Percentiles rank a stretch among this genome's conserved stretches.
phyloP scores from a whole-genome alignment of 2,113 vertebrate genomes.

The Chionodraco myersi region DNA sequence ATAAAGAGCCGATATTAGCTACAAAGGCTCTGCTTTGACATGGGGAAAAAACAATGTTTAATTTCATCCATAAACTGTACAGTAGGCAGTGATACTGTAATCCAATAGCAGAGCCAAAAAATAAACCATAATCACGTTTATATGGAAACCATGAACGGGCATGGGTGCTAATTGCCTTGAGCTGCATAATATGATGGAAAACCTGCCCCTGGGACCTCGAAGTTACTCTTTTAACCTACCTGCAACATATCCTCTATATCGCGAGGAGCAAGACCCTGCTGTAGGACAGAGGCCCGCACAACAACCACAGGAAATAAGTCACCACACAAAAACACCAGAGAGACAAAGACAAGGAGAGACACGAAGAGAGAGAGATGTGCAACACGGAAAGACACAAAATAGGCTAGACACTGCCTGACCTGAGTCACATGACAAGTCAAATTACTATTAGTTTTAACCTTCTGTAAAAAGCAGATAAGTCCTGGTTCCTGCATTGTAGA shows the following conservation, averaged over 20 bases:
- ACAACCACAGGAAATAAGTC: slow-evolving; percentile 73
- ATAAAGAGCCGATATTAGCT: slow-evolving; percentile 62
- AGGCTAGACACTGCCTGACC: slow-evolving; percentile 39
- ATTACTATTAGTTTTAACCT: slow-evolving; percentile 19
- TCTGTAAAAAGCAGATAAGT: slow-evolving; percentile 1
- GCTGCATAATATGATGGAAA: slow-evolving; percentile 55
- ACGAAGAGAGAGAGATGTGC: slow-evolving; percentile 36
- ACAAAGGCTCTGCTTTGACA: slow-evolving; percentile 51
- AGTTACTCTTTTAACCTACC: slow-evolving; percentile 77
- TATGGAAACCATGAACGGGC: slow-evolving; percentile 57
- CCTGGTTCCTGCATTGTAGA: background rate
- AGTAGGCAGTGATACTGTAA: slow-evolving; percentile 48
- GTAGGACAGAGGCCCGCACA: slow-evolving; percentile 72
- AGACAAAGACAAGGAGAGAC: slow-evolving; percentile 59
- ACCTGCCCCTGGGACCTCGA: slow-evolving; percentile 51
- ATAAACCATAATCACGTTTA: slow-evolving; percentile 57
- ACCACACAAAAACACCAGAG: slow-evolving; percentile 64
- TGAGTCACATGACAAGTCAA: background rate
- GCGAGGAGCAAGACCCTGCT: slow-evolving; percentile 81
- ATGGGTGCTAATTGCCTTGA: slow-evolving; percentile 47
- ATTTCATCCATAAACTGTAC: slow-evolving; percentile 50
- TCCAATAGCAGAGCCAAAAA: slow-evolving; percentile 45
- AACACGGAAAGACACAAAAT: slow-evolving; percentile 45
- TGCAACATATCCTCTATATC: slow-evolving; percentile 84
- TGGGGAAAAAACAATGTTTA: slow-evolving; percentile 59